Evolutionary conservation across 2,797 vertebrate genomes (phyloP), one percentile per base, ranked within the genome.

Genomic region (Momotus momota): DNA sequence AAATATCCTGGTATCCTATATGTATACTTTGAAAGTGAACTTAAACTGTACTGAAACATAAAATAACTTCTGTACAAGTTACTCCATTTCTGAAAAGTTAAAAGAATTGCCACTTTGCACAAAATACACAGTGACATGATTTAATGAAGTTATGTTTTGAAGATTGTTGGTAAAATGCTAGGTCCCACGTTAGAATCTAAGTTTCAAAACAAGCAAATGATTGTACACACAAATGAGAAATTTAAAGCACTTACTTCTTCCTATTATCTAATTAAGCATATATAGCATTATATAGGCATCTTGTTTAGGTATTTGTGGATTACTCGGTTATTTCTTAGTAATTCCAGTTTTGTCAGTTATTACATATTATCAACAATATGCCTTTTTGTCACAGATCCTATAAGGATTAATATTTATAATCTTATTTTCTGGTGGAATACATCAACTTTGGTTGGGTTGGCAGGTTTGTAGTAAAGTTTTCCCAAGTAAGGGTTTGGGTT

Each of bases 401-500:
- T 49, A 38, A 54, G 35, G 26, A 31, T 43, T 58, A 26, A 16
- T 20, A 10, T 31, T 74, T 62, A 51, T 58, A 33, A 38, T 33
- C 5, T 29, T 79, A 11, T 66, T 26, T 75, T 83, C 51, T 87
- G 40, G 12, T 81, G 10, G 40, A 35, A 46, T 52, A 71, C 21
- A 65, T 46, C 18, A 20, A 45, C 12, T 81, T 35, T 35, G 25
- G 10, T 3, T 58, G 4, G 14, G 25, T 23, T 21, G 27, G 16
- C 6, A 29, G 52, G 35, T 35, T 35, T 7, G 27, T 15, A 12
- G 51, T 54, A 22, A 65, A 23, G 33, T 43, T 81, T 74, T 61
- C n/a, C 5, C 9, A 81, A 22, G 14, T 40, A 70, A 12, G 2
- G 1, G 4, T 25, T 48, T 55, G 40, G 22, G 14, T 0, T 35